Conservation (phyloP, 2,113 vertebrate genomes). For the Neomonachus schauinslandi region DNA sequence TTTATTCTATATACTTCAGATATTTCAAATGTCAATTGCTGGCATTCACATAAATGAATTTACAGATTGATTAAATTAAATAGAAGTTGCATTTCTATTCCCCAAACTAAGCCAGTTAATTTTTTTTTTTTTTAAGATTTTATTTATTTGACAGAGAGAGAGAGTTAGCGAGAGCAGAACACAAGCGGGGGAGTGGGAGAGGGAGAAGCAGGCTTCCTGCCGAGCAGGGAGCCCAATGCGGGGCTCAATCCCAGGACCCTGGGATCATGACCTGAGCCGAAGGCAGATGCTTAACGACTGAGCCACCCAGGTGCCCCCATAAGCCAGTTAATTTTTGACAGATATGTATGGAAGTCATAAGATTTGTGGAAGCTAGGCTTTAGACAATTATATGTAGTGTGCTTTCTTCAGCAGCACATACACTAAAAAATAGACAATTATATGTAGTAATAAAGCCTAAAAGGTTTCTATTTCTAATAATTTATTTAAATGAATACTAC, state of each 20-base stretch:
- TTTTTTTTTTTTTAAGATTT: not conserved
- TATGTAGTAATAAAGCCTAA: not conserved
- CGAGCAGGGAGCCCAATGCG: no score
- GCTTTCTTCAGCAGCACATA: not conserved
- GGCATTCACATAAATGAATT: not conserved
- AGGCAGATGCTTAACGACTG: no score
- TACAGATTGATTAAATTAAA: not conserved
- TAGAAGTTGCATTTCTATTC: conserved; percentile 17
- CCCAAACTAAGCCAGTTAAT: not conserved
- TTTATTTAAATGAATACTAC: not conserved
- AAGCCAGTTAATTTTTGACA: not conserved
- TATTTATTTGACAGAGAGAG: no score
- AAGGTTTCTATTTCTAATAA: not conserved
- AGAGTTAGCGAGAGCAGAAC: no score
- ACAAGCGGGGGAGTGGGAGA: no score
- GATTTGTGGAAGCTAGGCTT: not conserved
- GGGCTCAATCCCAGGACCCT: no score
- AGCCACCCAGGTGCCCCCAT: not conserved
- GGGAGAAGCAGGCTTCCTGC: no score
- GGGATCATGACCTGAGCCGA: no score
- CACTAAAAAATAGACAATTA: not conserved
- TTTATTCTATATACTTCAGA: not conserved
- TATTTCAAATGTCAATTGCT: not conserved
- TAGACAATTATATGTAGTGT: not conserved
- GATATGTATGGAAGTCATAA: not conserved